Evolutionary conservation across 1,140 invertebrate species (phyloP), one percentile per base, ranked within the genome.

Genomic region (Pollicipes pollicipes): DNA sequence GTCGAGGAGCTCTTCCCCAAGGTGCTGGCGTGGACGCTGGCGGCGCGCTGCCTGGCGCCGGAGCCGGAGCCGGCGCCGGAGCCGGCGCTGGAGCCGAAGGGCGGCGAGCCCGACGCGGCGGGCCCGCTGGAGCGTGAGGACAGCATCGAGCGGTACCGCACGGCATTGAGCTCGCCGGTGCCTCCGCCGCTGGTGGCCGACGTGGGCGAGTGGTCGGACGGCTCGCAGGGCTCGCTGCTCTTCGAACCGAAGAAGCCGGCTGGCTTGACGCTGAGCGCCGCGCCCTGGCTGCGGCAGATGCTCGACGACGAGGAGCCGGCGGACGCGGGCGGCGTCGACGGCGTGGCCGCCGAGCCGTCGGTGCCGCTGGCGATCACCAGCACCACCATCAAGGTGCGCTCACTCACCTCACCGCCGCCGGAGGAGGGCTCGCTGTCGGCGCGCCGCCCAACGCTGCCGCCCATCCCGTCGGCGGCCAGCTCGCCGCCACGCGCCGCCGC

Each of bases 1-100:
- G 76, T 81, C 0, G 75, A 77, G 69, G 73, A 76, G 31, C 77
- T 77, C 63, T 83, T 82, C 73, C 74, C 78, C 10, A 81, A 80
- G 72, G 77, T 77, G 69, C 72, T 83, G 10, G 71, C 80, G 10
- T 83, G 81, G 80, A 73, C 82, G 37, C 32, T 83, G n/a, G 67
- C 83, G 30, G 76, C 79, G 66, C 76, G 81, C 75, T 76, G 78
- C 13, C 77, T 78, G 63, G 76, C 74, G 68, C 72, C 75, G 75
- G 29, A 76, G 77, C 27, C 63, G n/a, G n/a, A n/a, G n/a, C n/a
- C n/a, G n/a, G n/a, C n/a, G n/a, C n/a, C n/a, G 27, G 37, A 30
- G 16, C 30, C 69, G 63, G 28, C 27, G 35, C 0, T 70, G 68
- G 27, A 28, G n/a, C 30, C 13, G 4, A 32, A 28, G 32, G 66